Base-by-base conservation (phyloP, 1,140 invertebrate species). In the Pachypeltis micranthus region DNA sequence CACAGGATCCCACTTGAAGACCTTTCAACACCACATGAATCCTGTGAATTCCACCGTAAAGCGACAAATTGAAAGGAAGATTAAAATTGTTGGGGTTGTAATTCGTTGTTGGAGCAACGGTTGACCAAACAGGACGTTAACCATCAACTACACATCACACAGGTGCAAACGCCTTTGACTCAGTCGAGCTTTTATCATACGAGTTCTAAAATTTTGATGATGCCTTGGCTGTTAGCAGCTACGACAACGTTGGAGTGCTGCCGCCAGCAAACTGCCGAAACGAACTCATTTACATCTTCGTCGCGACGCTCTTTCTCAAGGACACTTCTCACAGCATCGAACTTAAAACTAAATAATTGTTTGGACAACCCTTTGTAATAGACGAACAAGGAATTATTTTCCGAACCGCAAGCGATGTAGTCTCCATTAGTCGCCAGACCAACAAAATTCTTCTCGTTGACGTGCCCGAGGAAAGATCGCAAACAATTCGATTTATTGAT, bases 361-460 rank as follows among this genome's bases (percentile, higher is more conserved):
- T 91, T 88, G 7, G 89, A 86, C 24, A 97, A 74, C 12, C 90
- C 91, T 72, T 93, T 90, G 72, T 95, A 96, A 75, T 96, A 98
- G 58, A 97, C 80, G 75, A 93, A 96, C 1, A 97, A 76, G 1
- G 92, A 85, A 75, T 96, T 96, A 72, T 96, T 96, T 77, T 98
- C 93, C 14, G 92, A 96, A 54, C 94, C 95, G 78, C 93, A 96
- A 1, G 91, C 91, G 23, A 98, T 83, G 74, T 94, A 96, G 72
- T 93, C 88, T 1, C 92, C 93, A 77, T 96, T 91, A 0, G 92
- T 95, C 0, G 93, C 91, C n/a, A 98, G 74, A 0, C 94, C 94
- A 10, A 98, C 93, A 79, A 97, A 98, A 74, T 96, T 96, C 73
- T 96, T 97, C 74, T 97, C 94, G 75, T 98, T 98, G 1, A 88